phyloP scores from a whole-genome alignment of 2,888 invertebrate genomes.

The Anaspis maculata region DNA sequence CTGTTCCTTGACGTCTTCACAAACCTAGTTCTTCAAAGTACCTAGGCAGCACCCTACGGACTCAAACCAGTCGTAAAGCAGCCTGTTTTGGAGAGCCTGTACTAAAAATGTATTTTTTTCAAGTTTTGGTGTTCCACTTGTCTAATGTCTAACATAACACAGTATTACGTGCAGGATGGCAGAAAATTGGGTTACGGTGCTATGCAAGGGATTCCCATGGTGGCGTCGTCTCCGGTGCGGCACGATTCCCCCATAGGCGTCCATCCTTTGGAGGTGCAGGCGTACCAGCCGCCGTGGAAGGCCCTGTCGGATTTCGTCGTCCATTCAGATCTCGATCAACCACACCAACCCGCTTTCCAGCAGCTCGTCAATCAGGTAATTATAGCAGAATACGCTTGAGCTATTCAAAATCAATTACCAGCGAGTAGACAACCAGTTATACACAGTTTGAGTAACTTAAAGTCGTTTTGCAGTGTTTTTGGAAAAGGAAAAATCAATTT shows the following conservation, averaged over 20 bases:
- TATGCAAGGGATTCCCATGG: slow-evolving; percentile 96
- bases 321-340: slow-evolving; percentile 83
- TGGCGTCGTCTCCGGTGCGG: slow-evolving; percentile 88
- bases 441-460: no score
- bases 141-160: slow-evolving; percentile 38
- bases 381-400: no score
- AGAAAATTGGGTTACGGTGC: slow-evolving; percentile 88
- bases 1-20: no score
- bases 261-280: slow-evolving; percentile 80
- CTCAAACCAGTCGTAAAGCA: no score
- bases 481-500: no score
- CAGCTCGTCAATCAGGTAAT: slow-evolving; percentile 90
- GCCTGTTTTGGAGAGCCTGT: no score
- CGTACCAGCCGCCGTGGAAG: slow-evolving; percentile 97
- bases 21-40: no score
- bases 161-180: slow-evolving; percentile 72
- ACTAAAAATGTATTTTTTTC: no score
- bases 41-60: no score
- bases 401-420: no score
- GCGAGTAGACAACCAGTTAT: no score
- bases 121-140: neutral
- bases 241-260: slow-evolving; percentile 82
- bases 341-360: slow-evolving; percentile 91
- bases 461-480: no score
- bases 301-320: slow-evolving; percentile 92